Conservation (phyloP, 2,888 invertebrate species). For the Syrphus vitripennis region DNA sequence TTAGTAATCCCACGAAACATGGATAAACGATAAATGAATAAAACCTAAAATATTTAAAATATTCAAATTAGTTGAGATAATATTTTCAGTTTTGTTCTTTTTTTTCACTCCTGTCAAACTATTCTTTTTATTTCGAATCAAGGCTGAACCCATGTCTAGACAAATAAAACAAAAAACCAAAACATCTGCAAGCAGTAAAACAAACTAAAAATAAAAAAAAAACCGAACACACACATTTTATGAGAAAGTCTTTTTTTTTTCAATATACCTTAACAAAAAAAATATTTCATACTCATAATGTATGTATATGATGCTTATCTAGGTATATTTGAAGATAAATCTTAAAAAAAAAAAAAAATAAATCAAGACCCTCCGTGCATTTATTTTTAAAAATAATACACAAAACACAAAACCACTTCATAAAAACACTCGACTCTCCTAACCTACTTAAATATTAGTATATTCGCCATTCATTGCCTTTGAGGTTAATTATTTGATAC, state of each 20-base stretch:
- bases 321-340: neutral
- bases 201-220: neutral
- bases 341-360: conserved; percentile 3
- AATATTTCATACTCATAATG: neutral
- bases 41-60: too few relatives aligned
- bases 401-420: neutral
- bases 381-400: neutral
- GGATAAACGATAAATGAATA: too few relatives aligned
- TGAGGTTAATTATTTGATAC: conserved; percentile 57
- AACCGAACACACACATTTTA: neutral
- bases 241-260: neutral
- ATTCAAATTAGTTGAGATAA: neutral
- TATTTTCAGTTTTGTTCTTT: neutral
- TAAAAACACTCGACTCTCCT: conserved; percentile 5
- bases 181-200: conserved; percentile 11
- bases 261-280: neutral
- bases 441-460: conserved; percentile 41
- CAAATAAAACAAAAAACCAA: neutral
- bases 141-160: neutral
- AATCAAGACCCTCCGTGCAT: neutral
- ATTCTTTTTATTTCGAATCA: neutral
- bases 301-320: neutral
- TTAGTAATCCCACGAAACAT: too few relatives aligned
- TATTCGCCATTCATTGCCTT: conserved; percentile 35
- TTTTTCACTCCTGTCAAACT: neutral